phyloP scores from a whole-genome alignment of 1,140 invertebrate species.

The Anoplophora glabripennis region DNA sequence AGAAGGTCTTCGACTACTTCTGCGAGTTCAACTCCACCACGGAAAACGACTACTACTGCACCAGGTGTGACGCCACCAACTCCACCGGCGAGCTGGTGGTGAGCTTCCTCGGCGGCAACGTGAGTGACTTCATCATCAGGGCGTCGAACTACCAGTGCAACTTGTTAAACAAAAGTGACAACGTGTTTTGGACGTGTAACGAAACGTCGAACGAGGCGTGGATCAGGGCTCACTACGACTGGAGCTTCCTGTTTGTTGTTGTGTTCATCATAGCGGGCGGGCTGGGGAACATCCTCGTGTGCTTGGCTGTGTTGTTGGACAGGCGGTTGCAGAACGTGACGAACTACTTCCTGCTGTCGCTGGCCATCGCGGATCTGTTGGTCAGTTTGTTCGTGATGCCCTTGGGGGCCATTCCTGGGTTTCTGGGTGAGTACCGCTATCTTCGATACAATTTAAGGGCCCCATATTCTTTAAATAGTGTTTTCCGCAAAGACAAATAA shows the following conservation, averaged over 20 bases:
- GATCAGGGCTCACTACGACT: slow-evolving; percentile 57
- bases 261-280: slow-evolving; percentile 84
- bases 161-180: slow-evolving; percentile 27
- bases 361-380: slow-evolving; percentile 90
- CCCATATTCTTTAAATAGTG: too few species aligned
- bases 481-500: too few species aligned
- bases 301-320: slow-evolving; percentile 82
- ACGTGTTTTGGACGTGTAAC: slow-evolving; percentile 33
- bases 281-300: slow-evolving; percentile 88
- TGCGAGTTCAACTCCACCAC: slow-evolving; percentile 21
- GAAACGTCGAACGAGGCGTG: slow-evolving; percentile 19
- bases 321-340: slow-evolving; percentile 86
- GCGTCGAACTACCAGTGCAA: slow-evolving; percentile 21
- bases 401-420: slow-evolving; percentile 79
- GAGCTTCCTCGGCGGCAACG: slow-evolving; percentile 15
- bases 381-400: slow-evolving; percentile 91
- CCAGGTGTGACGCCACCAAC: slow-evolving; percentile 19
- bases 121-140: slow-evolving; percentile 29
- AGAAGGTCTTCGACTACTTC: slow-evolving; percentile 23
- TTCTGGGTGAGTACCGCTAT: slow-evolving; percentile 68
- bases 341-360: slow-evolving; percentile 90
- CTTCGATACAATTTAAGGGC: too few species aligned
- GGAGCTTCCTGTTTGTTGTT: slow-evolving; percentile 74
- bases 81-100: slow-evolving; percentile 16
- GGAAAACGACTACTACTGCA: slow-evolving; percentile 21